Evolutionary conservation across 2,797 vertebrate species (phyloP).

Genomic region (Sciaenops ocellatus): DNA sequence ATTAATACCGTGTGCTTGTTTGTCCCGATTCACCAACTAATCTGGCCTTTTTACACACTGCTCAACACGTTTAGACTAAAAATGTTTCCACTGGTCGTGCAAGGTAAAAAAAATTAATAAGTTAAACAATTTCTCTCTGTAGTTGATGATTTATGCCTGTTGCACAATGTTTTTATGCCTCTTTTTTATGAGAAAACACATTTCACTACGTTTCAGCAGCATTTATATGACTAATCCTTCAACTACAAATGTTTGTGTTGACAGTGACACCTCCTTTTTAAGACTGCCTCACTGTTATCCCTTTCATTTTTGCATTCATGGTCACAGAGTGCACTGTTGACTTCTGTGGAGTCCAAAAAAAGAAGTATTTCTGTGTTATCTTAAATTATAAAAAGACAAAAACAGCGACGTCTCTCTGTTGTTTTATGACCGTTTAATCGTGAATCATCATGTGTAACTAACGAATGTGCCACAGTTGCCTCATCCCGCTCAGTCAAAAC

Average conservation of each 20-base stretch:
- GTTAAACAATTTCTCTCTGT: not conserved
- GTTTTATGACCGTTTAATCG: conserved; percentile 21
- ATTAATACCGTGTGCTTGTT: not conserved
- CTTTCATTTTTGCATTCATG: not conserved
- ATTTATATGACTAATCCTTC: conserved; percentile 11
- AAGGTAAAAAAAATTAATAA: conserved; percentile 6
- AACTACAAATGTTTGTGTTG: conserved; percentile 2
- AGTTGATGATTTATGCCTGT: not conserved
- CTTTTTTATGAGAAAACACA: not conserved
- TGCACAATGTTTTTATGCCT: not conserved
- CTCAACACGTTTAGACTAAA: conserved; percentile 1
- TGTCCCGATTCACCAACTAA: not conserved
- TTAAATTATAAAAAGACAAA: conserved; percentile 11
- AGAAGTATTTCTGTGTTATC: not conserved
- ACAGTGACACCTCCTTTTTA: conserved; percentile 18
- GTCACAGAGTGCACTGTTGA: conserved; percentile 14
- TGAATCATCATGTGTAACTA: conserved; percentile 25
- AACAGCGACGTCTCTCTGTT: conserved; percentile 9
- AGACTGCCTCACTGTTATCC: not conserved
- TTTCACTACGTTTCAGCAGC: conserved; percentile 7
- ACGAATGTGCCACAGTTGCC: not conserved
- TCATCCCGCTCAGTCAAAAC: not conserved
- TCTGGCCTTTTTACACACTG: not conserved
- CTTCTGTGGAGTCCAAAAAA: conserved; percentile 38
- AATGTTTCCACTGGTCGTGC: conserved; percentile 14